Percentiles rank a stretch among this genome's conserved stretches.
These are phyloP conservation scores for Globia sparganii DNA, from an alignment of 2,888 invertebrate species.

Conservation along the genomic window DNA sequence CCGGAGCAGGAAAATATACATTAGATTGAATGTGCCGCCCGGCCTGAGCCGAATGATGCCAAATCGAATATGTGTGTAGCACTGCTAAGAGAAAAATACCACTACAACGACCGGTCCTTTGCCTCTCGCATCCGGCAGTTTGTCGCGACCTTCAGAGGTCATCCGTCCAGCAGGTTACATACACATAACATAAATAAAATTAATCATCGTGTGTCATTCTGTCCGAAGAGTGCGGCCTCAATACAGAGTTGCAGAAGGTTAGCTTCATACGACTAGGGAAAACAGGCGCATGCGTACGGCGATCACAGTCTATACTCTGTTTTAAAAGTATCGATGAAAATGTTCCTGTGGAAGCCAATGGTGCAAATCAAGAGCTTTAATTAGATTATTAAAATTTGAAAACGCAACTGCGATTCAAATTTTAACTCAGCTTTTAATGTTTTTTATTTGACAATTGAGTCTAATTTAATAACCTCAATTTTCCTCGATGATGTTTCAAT, in stretches of 20 bases:
- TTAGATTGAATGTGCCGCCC: neutral
- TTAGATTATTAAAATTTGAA: neutral
- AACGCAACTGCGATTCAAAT: neutral
- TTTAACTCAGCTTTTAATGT: neutral
- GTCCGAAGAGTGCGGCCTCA: neutral
- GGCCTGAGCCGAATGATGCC: neutral
- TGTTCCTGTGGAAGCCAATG: neutral
- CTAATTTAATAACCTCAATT: neutral
- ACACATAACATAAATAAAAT: neutral
- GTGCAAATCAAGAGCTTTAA: neutral
- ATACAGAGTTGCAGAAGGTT: neutral
- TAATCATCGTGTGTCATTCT: too few species aligned
- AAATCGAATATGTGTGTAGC: neutral
- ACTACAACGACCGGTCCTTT: too few species aligned
- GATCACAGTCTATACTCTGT: neutral
- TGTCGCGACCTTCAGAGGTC: neutral
- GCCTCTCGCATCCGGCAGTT: neutral
- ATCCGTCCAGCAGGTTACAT: too few species aligned
- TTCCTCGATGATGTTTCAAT: too few species aligned
- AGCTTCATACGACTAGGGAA: neutral
- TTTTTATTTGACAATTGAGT: neutral
- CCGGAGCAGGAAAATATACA: too few species aligned
- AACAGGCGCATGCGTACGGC: neutral
- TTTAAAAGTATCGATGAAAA: neutral
- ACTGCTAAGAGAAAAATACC: neutral